Conservation (phyloP, 2,113 vertebrate genomes). For the Acrocephalus kingi region DNA sequence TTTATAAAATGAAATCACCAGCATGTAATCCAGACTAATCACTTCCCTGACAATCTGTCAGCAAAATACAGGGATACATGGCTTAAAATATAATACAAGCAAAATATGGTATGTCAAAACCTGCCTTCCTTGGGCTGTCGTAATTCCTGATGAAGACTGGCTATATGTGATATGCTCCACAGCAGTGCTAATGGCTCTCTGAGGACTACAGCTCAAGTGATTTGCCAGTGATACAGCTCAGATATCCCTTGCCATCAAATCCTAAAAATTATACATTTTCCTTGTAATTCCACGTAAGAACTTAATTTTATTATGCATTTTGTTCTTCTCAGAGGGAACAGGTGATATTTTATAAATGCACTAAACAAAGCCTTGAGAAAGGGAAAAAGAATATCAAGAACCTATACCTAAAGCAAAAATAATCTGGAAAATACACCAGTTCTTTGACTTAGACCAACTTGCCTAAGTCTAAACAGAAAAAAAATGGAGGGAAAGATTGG, state of each 20-base stretch:
- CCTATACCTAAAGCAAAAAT: not conserved
- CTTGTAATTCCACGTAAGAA: not conserved
- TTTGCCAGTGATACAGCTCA: not conserved
- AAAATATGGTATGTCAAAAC: not conserved
- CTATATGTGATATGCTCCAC: not conserved
- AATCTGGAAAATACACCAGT: not conserved
- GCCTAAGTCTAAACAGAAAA: not conserved
- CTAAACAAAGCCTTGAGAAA: not conserved
- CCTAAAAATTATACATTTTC: not conserved
- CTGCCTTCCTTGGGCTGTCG: not conserved
- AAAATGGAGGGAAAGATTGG: not conserved
- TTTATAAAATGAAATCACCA: not conserved
- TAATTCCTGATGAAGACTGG: not conserved
- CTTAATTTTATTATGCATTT: not conserved
- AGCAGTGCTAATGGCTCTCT: not conserved
- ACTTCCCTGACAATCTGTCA: not conserved
- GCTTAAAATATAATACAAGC: not conserved
- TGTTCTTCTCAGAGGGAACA: not conserved
- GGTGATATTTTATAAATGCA: not conserved
- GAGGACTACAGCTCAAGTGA: not conserved
- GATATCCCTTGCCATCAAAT: not conserved
- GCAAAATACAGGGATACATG: not conserved
- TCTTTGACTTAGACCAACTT: not conserved
- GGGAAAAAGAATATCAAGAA: not conserved
- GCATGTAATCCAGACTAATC: slow-evolving; percentile 3